Conservation (phyloP, 2,888 invertebrate genomes). For the Drosophila prolongata region DNA sequence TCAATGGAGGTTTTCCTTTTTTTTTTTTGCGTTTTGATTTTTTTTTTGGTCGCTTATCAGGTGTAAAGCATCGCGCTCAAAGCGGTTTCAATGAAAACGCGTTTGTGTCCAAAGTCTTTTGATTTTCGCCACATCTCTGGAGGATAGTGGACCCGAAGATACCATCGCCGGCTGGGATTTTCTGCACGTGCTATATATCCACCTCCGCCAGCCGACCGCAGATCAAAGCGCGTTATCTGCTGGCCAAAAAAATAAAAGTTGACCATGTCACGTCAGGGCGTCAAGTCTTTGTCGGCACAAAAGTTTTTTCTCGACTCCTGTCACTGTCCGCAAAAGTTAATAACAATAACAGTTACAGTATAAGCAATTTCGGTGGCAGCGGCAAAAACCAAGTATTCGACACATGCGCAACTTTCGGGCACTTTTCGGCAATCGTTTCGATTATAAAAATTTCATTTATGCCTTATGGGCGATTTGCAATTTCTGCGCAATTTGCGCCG, state of each 20-base stretch:
- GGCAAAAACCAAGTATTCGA: constrained; percentile 20
- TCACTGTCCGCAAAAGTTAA: constrained; percentile 62
- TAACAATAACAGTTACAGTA: constrained; percentile 72
- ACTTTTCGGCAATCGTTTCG: constrained; percentile 61
- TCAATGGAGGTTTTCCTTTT: constrained; percentile 56
- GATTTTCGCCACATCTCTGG: constrained; percentile 36
- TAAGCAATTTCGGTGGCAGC: constrained; percentile 30
- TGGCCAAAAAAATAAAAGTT: constrained; percentile 21
- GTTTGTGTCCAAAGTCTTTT: constrained; percentile 76
- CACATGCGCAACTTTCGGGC: constrained; percentile 40
- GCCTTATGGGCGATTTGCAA: constrained; percentile 77
- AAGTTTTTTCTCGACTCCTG: constrained; percentile 41
- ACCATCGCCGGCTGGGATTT: constrained; percentile 15
- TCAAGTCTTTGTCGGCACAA: constrained; percentile 29
- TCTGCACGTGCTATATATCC: constrained; percentile 74
- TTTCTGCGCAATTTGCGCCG: constrained; percentile 71
- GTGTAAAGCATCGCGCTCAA: constrained; percentile 73
- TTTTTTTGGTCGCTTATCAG: constrained; percentile 58
- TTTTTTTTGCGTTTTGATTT: constrained; percentile 18
- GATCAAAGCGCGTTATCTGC: constrained; percentile 67
- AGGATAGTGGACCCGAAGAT: constrained; percentile 65
- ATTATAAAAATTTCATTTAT: constrained; percentile 79
- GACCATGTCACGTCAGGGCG: constrained; percentile 34
- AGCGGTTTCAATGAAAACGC: constrained; percentile 62
- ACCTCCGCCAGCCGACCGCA: constrained; percentile 48